Percentiles rank a stretch among this genome's conserved stretches.
These are phyloP conservation scores for Neomonachus schauinslandi DNA, from an alignment of 2,113 vertebrate species.

Conservation along the genomic window DNA sequence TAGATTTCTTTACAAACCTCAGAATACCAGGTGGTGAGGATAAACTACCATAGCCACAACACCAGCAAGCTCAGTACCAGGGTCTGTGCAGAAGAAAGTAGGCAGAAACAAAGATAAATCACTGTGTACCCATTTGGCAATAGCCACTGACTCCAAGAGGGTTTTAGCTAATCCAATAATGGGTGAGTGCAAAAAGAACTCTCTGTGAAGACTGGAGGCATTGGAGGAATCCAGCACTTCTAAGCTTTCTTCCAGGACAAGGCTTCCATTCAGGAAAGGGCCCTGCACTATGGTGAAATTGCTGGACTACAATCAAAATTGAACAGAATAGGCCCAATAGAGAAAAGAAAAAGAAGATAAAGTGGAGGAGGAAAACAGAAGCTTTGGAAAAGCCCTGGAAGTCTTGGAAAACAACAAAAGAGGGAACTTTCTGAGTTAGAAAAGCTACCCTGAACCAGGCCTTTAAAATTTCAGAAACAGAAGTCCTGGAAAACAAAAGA, in stretches of 20 bases:
- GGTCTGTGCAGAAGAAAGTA: not conserved
- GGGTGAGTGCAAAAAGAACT: not conserved
- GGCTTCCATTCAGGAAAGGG: not conserved
- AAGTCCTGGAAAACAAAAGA: not conserved
- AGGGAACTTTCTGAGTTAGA: not conserved
- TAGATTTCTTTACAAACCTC: not conserved
- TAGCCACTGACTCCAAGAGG: not conserved
- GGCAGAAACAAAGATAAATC: not conserved
- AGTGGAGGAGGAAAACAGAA: not conserved
- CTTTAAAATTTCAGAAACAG: slow-evolving; percentile 9
- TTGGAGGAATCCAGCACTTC: not conserved
- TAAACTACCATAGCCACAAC: not conserved
- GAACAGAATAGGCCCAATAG: not conserved
- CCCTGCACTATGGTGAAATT: not conserved
- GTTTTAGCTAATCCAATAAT: not conserved
- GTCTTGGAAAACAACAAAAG: not conserved
- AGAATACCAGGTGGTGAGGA: not conserved
- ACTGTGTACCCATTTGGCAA: fast-evolving
- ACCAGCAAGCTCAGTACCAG: not conserved
- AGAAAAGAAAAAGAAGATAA: not conserved
- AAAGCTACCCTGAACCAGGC: not conserved
- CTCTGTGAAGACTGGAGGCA: not conserved
- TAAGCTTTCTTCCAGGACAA: not conserved
- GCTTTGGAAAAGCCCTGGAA: not conserved
- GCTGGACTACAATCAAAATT: not conserved